Base-by-base conservation (phyloP, 1,140 invertebrate species). In the Teleopsis dalmanni region DNA sequence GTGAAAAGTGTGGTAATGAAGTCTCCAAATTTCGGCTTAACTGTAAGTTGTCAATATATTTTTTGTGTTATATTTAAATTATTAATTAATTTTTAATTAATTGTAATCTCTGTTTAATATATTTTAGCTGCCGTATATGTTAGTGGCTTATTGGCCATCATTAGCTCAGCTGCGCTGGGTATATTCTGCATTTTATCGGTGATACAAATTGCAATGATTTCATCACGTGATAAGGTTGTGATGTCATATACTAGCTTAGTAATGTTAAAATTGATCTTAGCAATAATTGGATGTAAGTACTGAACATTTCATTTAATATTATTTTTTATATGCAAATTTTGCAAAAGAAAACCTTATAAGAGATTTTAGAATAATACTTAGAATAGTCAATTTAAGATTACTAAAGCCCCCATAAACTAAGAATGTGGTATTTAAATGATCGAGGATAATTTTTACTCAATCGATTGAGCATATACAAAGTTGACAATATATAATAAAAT, bases 121-220 rank as follows among this genome's bases (percentile, higher is more conserved):
- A 53, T 81, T 80, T 44, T 73, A 90, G 87, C 81, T 70, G 82
- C 81, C 13, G 85, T 89, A 37, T 83, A 82, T 72, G 75, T 87
- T 55, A 83, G 87, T 33, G 88, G 88, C 23, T 72, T 89, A 42
- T 78, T 87, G 36, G 86, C 82, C 9, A 78, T 80, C 8, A 71
- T 81, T 22, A 84, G 84, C 34, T 82, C 85, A 21, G 73, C 79
- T 11, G 62, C 83, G 23, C 73, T 91, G 47, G 86, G 81, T 6
- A 71, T 87, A 21, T 84, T 88, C 69, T 87, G 85, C 62, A 72
- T 86, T 36, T 69, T 89, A 33, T 83, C 84, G 18, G 78, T 91
- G 46, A 75, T 91, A 25, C 87, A 90, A 70, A 75, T 91, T 37
- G 83, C 87, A 33, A 90, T 90, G 86, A 81, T 89, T 54, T 83